These are phyloP conservation scores for Allolobophora icterica DNA, from an alignment of 2,888 invertebrate species.

Conservation along the genomic window DNA sequence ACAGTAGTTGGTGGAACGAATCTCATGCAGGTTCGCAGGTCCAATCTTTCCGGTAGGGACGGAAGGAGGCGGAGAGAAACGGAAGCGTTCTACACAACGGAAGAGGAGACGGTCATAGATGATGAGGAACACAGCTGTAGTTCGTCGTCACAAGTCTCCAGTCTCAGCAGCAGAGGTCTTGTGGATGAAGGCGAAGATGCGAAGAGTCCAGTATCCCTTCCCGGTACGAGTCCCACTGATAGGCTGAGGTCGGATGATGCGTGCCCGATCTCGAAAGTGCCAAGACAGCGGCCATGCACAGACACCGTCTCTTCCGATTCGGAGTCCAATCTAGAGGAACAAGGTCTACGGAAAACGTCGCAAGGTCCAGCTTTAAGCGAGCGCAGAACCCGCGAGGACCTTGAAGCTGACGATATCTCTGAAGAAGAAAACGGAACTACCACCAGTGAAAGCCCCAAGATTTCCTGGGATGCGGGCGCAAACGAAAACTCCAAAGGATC, in stretches of 20 bases:
- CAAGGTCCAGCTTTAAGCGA: neutral
- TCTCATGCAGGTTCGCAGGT: neutral
- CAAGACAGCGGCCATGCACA: neutral
- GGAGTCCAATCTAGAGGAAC: neutral
- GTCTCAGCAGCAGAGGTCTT: neutral
- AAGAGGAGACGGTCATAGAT: neutral
- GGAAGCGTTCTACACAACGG: neutral
- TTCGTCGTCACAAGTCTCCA: neutral
- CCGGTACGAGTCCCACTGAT: neutral
- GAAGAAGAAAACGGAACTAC: neutral
- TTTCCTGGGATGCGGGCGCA: no score
- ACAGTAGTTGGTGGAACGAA: neutral
- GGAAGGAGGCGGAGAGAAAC: neutral
- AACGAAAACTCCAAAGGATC: no score
- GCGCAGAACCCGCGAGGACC: neutral
- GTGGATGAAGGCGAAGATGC: neutral
- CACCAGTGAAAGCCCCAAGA: neutral
- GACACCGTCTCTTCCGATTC: neutral
- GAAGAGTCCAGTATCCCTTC: neutral
- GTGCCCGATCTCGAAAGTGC: neutral
- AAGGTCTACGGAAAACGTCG: neutral
- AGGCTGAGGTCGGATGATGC: neutral
- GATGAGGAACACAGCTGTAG: slow-evolving; percentile 12
- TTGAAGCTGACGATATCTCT: neutral
- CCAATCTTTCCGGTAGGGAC: neutral